These are phyloP conservation scores for Atopsyche davidsoni DNA, from an alignment of 1,140 invertebrate genomes.

Conservation along the genomic window DNA sequence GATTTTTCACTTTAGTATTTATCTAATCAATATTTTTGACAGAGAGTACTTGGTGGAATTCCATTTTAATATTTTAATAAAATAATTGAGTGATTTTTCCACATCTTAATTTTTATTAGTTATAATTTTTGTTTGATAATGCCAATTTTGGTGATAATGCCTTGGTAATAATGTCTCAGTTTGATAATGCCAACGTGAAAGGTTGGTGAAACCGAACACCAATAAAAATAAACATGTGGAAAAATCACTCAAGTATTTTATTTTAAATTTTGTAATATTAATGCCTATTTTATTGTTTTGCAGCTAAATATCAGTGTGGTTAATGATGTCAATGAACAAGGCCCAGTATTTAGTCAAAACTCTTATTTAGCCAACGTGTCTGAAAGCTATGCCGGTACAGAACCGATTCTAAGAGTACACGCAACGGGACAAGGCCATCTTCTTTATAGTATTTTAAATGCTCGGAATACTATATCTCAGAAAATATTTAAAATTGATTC, in stretches of 20 bases:
- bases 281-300: slow-evolving; percentile 20
- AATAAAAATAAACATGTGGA: no score
- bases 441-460: slow-evolving; percentile 70
- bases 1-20: background rate
- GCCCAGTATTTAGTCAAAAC: slow-evolving; percentile 65
- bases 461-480: slow-evolving; percentile 66
- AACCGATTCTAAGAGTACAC: slow-evolving; percentile 12
- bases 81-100: no score
- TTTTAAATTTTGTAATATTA: background rate
- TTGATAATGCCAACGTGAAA: no score
- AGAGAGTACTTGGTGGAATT: no score
- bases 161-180: no score
- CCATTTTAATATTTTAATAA: no score
- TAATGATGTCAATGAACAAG: slow-evolving; percentile 74
- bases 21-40: no score
- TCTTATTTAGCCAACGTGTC: slow-evolving; percentile 70
- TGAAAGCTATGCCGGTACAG: slow-evolving; percentile 49
- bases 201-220: no score
- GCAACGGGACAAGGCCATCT: slow-evolving; percentile 45
- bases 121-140: slow-evolving; percentile 7
- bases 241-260: background rate
- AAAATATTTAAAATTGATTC: slow-evolving; percentile 77
- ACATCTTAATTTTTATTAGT: no score
- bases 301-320: slow-evolving; percentile 67
- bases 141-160: no score